Evolutionary conservation across 2,797 vertebrate species (phyloP).

Genomic region (Heteromormyrus szaboi): DNA sequence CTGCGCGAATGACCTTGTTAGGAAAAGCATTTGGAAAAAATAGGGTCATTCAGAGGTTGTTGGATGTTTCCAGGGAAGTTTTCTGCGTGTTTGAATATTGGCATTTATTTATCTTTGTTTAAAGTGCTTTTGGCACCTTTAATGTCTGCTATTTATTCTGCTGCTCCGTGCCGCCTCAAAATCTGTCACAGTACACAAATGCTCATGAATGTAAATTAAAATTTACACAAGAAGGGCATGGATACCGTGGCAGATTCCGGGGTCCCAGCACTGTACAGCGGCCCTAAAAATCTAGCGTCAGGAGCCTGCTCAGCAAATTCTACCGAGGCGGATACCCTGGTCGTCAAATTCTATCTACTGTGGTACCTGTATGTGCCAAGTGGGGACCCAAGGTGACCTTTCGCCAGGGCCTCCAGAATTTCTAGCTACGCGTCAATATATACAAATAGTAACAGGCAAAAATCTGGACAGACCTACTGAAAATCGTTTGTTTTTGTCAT

Average conservation of each 20-base stretch:
- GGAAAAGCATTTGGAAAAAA: not conserved
- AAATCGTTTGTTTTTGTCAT: not conserved
- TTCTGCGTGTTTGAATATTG: not conserved
- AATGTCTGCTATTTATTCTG: not conserved
- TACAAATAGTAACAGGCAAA: not conserved
- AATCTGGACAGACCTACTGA: not conserved
- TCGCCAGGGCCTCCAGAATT: not conserved
- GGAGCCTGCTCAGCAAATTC: not conserved
- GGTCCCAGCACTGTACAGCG: not conserved
- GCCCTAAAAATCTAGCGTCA: not conserved
- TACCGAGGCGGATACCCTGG: not conserved
- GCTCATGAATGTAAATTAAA: not conserved
- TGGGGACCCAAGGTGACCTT: not conserved
- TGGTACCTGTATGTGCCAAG: not conserved
- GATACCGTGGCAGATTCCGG: not conserved
- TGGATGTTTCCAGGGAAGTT: not conserved
- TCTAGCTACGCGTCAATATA: not conserved
- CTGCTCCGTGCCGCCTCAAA: not conserved
- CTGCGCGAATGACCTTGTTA: not conserved
- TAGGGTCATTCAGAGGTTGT: not conserved
- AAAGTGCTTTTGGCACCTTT: not conserved
- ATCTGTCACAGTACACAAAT: not conserved
- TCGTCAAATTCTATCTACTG: not conserved
- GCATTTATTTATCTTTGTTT: not conserved
- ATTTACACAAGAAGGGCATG: not conserved